Percentiles rank a stretch among this genome's conserved stretches.
These are phyloP conservation scores for Sebastes baramenuke DNA, from an alignment of 2,797 vertebrate species.

Conservation along the genomic window DNA sequence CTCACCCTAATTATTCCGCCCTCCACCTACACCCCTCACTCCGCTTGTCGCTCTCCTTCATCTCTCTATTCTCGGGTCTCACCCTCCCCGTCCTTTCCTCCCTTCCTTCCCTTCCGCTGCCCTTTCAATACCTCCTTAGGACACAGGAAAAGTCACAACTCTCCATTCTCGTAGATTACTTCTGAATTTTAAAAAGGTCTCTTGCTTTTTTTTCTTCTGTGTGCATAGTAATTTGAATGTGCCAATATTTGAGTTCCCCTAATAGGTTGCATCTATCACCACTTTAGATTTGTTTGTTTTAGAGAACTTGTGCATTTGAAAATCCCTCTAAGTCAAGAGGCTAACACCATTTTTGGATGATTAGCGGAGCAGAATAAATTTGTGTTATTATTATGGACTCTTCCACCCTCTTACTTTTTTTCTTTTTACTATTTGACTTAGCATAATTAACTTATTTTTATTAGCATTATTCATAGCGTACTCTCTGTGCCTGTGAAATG, in stretches of 20 bases:
- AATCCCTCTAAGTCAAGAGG: not conserved
- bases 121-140: slow-evolving; percentile 76
- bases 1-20: slow-evolving; percentile 61
- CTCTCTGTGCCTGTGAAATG: not conserved
- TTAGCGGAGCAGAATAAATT: not conserved
- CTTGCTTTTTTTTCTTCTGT: slow-evolving; percentile 10
- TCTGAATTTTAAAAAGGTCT: slow-evolving; percentile 82
- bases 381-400: not conserved
- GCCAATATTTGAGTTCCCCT: slow-evolving; percentile 13
- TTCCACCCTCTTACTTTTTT: not conserved
- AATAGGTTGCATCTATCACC: slow-evolving; percentile 5
- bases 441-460: not conserved
- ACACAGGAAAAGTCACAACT: slow-evolving; percentile 62
- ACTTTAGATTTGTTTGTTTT: slow-evolving; percentile 15
- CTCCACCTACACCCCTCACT: slow-evolving; percentile 41
- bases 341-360: not conserved
- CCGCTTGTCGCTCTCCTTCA: slow-evolving; percentile 44
- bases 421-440: not conserved
- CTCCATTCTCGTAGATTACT: slow-evolving; percentile 65
- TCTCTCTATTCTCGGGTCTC: slow-evolving; percentile 44
- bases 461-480: not conserved
- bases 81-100: slow-evolving; percentile 26
- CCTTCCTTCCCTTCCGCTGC: slow-evolving; percentile 52
- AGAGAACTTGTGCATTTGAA: not conserved
- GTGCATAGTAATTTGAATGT: slow-evolving; percentile 36